Base-by-base conservation (phyloP, 2,113 vertebrate species). In the Toxostoma redivivum region DNA sequence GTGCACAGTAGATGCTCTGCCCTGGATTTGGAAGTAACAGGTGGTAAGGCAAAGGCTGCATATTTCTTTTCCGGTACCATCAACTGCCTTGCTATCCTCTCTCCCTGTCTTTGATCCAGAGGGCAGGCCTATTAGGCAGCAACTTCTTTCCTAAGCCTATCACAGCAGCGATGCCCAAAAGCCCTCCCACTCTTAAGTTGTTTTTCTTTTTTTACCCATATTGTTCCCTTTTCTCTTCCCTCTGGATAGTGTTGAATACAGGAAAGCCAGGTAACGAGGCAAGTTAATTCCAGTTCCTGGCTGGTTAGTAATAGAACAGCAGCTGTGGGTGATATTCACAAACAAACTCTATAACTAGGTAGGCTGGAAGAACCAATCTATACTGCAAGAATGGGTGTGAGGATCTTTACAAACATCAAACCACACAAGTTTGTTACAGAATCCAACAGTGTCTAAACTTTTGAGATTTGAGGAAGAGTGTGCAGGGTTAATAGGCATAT, bases 1-100 rank as follows among this genome's bases (percentile, higher is more conserved):
- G 27, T 30, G 70, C 50, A 27, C 17, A 38, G 22, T 4, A 25
- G 45, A 8, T 13, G 30, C 37, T 19, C 18, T 60, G 11, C 14
- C 33, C 30, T 58, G 58, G 19, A 45, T 22, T 33, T 78, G 69
- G 7, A 51, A 64, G 5, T 38, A 51, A 38, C 5, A 65, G 19
- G 7, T 3, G 0, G 40, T 20, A 9, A 14, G 16, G 4, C 18
- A 85, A 74, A 85, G 8, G 9, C 18, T 60, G 7, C 1, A 0
- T 27, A 15, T 45, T 11, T 56, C 2, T 78, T 11, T n/a, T 10
- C 13, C 13, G 7, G 19, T 6, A 9, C 2, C 7, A 38, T 40
- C 21, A 51, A 9, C 2, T 4, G 4, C 6, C 21, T 48, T 61
- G 21, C 8, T 61, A 3, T 70, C 12, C 4, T 9, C 6, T 58